These are phyloP conservation scores for Lepus oiostolus DNA, from an alignment of 2,797 vertebrate species.

Conservation along the genomic window DNA sequence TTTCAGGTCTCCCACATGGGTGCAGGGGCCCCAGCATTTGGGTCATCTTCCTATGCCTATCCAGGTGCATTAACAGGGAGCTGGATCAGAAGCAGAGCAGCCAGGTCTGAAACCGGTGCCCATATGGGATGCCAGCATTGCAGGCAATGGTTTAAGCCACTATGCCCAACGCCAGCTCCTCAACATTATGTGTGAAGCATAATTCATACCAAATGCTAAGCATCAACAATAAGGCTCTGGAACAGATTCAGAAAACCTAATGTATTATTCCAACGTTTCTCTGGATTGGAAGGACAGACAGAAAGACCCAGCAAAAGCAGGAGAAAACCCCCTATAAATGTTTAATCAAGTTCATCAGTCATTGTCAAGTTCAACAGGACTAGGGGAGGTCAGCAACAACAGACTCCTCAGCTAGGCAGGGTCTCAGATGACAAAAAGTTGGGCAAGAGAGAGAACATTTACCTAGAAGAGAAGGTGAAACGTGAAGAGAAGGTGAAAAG, in stretches of 20 bases:
- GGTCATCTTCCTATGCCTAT: no score
- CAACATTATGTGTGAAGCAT: conserved; percentile 62
- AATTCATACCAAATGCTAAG: conserved; percentile 64
- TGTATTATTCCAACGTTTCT: conserved; percentile 35
- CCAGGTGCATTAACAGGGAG: no score
- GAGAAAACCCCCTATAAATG: background rate
- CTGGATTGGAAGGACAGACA: background rate
- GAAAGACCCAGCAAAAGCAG: conserved; percentile 1
- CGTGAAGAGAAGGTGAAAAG: background rate
- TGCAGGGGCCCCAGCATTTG: no score
- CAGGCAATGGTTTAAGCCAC: no score
- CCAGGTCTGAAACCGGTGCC: no score
- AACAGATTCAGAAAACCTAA: conserved; percentile 64
- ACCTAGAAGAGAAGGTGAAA: background rate
- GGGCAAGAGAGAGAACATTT: background rate
- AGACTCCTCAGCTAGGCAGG: background rate
- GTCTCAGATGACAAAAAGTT: conserved; percentile 42
- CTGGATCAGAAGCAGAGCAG: no score
- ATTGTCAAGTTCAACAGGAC: background rate
- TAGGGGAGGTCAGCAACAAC: background rate
- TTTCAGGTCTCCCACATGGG: no score
- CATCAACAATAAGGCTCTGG: conserved; percentile 52
- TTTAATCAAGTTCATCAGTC: background rate
- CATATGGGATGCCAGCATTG: no score
- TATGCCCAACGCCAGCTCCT: background rate